Conservation (phyloP, 2,888 invertebrate species). For the Rhagophthalmus giganteus region DNA sequence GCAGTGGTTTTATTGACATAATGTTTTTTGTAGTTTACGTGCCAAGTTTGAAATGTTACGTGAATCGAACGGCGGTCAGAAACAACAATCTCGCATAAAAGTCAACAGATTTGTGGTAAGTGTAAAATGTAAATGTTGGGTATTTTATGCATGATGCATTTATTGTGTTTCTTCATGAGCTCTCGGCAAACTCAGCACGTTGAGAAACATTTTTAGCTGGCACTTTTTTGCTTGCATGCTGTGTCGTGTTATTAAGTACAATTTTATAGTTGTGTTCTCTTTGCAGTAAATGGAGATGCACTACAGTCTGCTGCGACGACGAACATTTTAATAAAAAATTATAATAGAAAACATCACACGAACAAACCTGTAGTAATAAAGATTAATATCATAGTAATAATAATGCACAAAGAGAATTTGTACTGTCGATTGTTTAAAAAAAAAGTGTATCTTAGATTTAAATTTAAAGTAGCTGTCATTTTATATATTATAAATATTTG, state of each 20-base stretch:
- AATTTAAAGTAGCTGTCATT: conserved; percentile 9
- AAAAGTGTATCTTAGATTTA: conserved; percentile 4
- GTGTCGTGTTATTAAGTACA: not conserved
- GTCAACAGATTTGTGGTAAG: conserved; percentile 93
- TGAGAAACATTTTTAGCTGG: not conserved
- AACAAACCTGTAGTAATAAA: conserved; percentile 20
- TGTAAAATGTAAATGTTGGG: conserved; percentile 38
- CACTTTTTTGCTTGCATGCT: not conserved
- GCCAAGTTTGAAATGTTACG: conserved; percentile 88
- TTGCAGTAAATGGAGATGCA: conserved; percentile 23
- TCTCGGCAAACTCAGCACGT: too few relatives aligned
- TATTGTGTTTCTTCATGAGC: too few relatives aligned
- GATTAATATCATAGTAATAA: conserved; percentile 13
- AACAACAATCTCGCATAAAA: conserved; percentile 65
- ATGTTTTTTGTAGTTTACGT: conserved; percentile 74
- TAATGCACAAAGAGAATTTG: conserved; percentile 22
- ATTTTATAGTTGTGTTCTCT: conserved; percentile 9
- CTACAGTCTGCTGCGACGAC: conserved; percentile 9
- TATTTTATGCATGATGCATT: conserved; percentile 7
- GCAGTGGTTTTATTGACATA: too few relatives aligned
- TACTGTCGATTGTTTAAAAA: conserved; percentile 10
- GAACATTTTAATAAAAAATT: conserved; percentile 6
- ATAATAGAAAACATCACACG: conserved; percentile 4
- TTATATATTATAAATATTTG: conserved; percentile 27
- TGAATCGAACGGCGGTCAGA: conserved; percentile 57